phyloP scores from a whole-genome alignment of 2,797 vertebrate species.

The Gymnocypris eckloni region DNA sequence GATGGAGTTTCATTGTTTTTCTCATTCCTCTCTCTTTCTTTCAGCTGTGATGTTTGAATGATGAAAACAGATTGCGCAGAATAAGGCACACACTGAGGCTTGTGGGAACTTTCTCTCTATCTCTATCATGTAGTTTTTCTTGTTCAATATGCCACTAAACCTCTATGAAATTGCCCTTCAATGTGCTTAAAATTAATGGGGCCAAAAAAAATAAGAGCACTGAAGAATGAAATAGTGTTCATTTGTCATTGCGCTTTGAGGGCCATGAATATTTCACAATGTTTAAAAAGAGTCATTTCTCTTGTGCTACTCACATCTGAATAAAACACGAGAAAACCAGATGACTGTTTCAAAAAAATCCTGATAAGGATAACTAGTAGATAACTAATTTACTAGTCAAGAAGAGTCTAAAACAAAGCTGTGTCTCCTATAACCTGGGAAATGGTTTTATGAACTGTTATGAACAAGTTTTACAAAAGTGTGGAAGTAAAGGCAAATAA shows the following conservation, averaged over 20 bases:
- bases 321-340: constrained; percentile 12
- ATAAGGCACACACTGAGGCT: background rate
- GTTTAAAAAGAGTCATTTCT: constrained; percentile 68
- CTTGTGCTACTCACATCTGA: constrained; percentile 48
- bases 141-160: constrained; percentile 21
- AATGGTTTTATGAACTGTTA: background rate
- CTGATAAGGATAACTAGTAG: background rate
- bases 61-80: background rate
- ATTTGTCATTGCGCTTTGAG: constrained; percentile 68
- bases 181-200: constrained; percentile 47
- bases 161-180: constrained; percentile 9
- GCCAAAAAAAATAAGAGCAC: constrained; percentile 6
- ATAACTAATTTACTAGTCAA: background rate
- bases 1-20: background rate
- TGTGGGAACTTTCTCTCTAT: background rate
- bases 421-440: background rate
- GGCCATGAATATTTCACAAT: constrained; percentile 77
- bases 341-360: background rate
- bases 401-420: background rate
- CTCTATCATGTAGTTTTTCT: constrained; percentile 6
- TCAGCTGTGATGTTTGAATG: background rate
- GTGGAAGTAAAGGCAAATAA: background rate
- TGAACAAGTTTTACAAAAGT: background rate
- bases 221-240: constrained; percentile 62
- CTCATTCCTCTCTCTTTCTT: background rate